Evolutionary conservation across 2,888 invertebrate genomes (phyloP).

Genomic region (Agrochola lychnidis): DNA sequence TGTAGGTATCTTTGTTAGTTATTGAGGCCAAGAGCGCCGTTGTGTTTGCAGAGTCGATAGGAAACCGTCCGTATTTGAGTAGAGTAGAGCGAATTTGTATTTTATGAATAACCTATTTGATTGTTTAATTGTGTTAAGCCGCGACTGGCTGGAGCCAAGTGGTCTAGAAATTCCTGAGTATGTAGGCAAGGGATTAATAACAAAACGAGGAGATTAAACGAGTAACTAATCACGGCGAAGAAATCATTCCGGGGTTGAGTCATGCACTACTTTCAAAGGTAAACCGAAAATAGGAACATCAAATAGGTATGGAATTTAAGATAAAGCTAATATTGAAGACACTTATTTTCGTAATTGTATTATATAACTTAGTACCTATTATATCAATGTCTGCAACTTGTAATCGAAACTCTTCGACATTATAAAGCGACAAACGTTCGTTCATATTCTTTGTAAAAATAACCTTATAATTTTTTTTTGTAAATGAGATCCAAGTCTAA

Average conservation of each 20-base stretch:
- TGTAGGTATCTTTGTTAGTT: constrained; percentile 57
- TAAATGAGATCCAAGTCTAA: constrained; percentile 16
- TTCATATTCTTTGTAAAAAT: constrained; percentile 3
- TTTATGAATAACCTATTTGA: constrained; percentile 59
- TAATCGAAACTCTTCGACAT: constrained; percentile 1
- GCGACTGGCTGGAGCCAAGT: constrained; percentile 50
- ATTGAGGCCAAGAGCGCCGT: constrained; percentile 52
- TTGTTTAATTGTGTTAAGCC: constrained; percentile 48
- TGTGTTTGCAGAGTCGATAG: constrained; percentile 59
- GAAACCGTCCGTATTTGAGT: constrained; percentile 67
- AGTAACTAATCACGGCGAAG: constrained; percentile 23
- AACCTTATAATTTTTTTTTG: neutral
- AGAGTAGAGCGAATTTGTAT: constrained; percentile 56
- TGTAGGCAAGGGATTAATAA: constrained; percentile 47
- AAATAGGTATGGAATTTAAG: constrained; percentile 36
- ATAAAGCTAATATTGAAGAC: constrained; percentile 51
- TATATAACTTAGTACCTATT: constrained; percentile 30
- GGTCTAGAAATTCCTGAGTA: constrained; percentile 36
- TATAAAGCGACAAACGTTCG: neutral
- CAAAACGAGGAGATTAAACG: constrained; percentile 24
- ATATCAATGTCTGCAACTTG: neutral
- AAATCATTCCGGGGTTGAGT: constrained; percentile 57
- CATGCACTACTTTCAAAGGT: constrained; percentile 35
- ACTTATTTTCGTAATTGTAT: constrained; percentile 48
- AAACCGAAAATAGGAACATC: constrained; percentile 26